Percentiles rank a stretch among this genome's conserved stretches.
These are phyloP conservation scores for Bombus impatiens DNA, from an alignment of 1,140 invertebrate species.

Conservation along the genomic window DNA sequence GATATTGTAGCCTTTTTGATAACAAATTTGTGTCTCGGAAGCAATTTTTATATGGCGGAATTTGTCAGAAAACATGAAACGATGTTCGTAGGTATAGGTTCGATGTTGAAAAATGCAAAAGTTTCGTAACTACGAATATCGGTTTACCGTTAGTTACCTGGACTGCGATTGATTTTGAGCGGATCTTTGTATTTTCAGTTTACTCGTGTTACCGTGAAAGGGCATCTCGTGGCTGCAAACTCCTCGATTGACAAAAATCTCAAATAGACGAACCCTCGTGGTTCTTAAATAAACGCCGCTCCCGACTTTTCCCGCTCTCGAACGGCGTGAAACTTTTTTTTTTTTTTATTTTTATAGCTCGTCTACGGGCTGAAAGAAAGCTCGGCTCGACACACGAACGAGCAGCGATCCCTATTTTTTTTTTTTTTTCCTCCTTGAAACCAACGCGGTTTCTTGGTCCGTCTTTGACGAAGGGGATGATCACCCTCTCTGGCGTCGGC, in stretches of 20 bases:
- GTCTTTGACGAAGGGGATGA: constrained; percentile 68
- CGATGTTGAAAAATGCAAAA: too few species aligned
- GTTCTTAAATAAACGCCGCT: background rate
- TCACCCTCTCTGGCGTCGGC: constrained; percentile 45
- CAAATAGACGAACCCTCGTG: background rate
- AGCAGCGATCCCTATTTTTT: constrained; percentile 25
- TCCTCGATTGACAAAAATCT: background rate
- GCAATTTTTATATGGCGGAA: rapidly evolving
- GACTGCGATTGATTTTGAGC: rapidly evolving
- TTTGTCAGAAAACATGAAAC: too few species aligned
- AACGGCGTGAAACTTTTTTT: constrained; percentile 11
- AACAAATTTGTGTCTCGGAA: background rate
- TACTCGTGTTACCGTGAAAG: too few species aligned
- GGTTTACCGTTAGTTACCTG: rapidly evolving
- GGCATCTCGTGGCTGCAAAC: too few species aligned
- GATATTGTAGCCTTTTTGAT: background rate
- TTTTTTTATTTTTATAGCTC: constrained; percentile 31
- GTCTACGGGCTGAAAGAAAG: constrained; percentile 19
- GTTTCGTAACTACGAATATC: too few species aligned
- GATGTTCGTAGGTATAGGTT: too few species aligned
- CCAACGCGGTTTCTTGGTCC: constrained; percentile 60
- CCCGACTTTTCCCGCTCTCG: background rate
- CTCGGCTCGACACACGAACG: background rate
- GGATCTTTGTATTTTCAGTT: too few species aligned
- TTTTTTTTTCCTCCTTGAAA: constrained; percentile 59